Conservation (phyloP, 2,888 invertebrate genomes). For the Lasiommata megera region DNA sequence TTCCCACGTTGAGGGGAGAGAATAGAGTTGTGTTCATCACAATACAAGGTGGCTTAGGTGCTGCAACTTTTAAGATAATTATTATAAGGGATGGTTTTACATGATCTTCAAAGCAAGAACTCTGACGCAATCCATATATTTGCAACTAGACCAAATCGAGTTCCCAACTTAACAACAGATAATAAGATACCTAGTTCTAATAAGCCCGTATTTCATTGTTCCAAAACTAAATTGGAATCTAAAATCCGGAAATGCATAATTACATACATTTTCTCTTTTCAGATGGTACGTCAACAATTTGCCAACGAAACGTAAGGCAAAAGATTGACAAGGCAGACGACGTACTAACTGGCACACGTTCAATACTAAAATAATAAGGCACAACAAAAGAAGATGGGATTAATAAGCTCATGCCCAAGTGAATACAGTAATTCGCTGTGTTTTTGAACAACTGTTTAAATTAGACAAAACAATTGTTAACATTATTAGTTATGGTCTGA, state of each 20-base stretch:
- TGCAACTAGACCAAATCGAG: too few relatives aligned
- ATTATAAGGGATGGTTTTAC: too few relatives aligned
- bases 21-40: too few relatives aligned
- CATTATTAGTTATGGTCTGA: slow-evolving; percentile 52
- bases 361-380: slow-evolving; percentile 40
- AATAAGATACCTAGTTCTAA: too few relatives aligned
- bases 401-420: slow-evolving; percentile 37
- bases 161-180: too few relatives aligned
- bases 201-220: too few relatives aligned
- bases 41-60: too few relatives aligned
- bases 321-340: slow-evolving; percentile 25
- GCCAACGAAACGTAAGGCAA: slow-evolving; percentile 15
- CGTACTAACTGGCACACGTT: slow-evolving; percentile 41
- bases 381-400: slow-evolving; percentile 52
- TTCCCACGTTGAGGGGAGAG: too few relatives aligned
- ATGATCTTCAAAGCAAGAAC: too few relatives aligned
- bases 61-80: too few relatives aligned
- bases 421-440: slow-evolving; percentile 35
- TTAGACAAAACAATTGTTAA: slow-evolving; percentile 32
- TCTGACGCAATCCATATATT: too few relatives aligned
- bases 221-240: too few relatives aligned
- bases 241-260: slow-evolving; percentile 12
- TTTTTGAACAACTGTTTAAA: slow-evolving; percentile 39
- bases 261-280: slow-evolving; percentile 43
- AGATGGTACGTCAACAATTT: slow-evolving; percentile 43